Base-by-base conservation (phyloP, 37 sponge, comb jelly and placozoan genomes). In the Spongilla lacustris region DNA sequence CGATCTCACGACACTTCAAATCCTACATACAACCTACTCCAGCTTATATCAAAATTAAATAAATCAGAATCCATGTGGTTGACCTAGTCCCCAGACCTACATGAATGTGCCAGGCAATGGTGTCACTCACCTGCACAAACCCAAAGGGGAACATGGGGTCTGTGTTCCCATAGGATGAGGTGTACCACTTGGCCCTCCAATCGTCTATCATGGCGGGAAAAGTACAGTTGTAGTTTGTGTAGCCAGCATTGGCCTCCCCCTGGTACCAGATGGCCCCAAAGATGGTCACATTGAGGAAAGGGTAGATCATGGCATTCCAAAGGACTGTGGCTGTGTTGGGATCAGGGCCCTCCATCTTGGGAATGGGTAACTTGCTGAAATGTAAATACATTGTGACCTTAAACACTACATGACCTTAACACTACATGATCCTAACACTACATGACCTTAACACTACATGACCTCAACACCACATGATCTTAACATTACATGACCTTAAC, bases 231-330 rank as follows among this genome's bases (percentile, higher is more conserved):
- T 89, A 89, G 27, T 36, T 80, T 9, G 71, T 36, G 21, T 80
- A 81, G 19, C 38, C 48, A 35, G 93, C 86, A 81, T 93, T 93
- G 33, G 90, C 87, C 58, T 93, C 93, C 67, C 93, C 93, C 78
- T 93, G 93, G 71, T 92, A 92, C 93, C 93, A 92, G 25, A 92
- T 81, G 34, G 93, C 93, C 46, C 93, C 93, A 48, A 75, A 77
- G 72, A 88, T 85, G 33, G 89, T 81, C 89, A 92, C 85, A 27
- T 80, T 80, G 33, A 93, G 82, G 72, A 89, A 86, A 21, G 93
- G 93, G 41, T 49, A 71, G 41, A 93, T 93, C 93, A 93, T 93
- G 28, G 93, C 82, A 89, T 93, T 93, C 87, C 87, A 93, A 21
- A 93, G 80, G 23, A 73, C 87, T 23, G 93, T 86, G 23, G 79